These are phyloP conservation scores for Paraescarpia echinospica DNA, from an alignment of 1,140 invertebrate species.

Conservation along the genomic window DNA sequence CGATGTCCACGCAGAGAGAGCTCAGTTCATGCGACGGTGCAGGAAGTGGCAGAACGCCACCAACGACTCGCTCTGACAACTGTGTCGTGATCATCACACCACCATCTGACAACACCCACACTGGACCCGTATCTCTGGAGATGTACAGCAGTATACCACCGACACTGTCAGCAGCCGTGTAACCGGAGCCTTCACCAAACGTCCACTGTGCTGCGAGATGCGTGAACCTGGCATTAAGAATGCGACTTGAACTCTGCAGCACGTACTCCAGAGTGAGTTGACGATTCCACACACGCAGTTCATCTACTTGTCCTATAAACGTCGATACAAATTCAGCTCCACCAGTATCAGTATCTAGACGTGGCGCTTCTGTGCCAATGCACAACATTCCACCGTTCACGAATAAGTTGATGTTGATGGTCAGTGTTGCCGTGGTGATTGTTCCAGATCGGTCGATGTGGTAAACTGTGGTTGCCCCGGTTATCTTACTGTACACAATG, in stretches of 20 bases:
- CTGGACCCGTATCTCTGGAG: background rate
- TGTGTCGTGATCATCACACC: background rate
- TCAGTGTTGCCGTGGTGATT: slow-evolving; percentile 2
- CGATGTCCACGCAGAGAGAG: background rate
- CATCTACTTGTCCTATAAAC: background rate
- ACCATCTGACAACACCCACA: background rate
- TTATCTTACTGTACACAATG: background rate
- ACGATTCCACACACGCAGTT: background rate
- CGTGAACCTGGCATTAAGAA: background rate
- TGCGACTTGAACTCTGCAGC: background rate
- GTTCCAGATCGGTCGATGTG: background rate
- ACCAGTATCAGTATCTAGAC: background rate
- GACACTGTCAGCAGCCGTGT: background rate
- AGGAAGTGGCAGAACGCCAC: background rate
- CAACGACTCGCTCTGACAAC: background rate
- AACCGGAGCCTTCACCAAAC: background rate
- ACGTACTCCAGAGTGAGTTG: background rate
- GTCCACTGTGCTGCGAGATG: background rate
- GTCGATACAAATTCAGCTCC: background rate
- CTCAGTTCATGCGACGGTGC: background rate
- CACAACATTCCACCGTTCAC: background rate
- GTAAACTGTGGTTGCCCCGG: background rate
- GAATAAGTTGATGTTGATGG: background rate
- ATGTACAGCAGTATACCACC: background rate
- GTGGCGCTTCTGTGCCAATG: background rate